Base-by-base conservation (phyloP, 2,888 invertebrate genomes). In the Xestobium rufovillosum region DNA sequence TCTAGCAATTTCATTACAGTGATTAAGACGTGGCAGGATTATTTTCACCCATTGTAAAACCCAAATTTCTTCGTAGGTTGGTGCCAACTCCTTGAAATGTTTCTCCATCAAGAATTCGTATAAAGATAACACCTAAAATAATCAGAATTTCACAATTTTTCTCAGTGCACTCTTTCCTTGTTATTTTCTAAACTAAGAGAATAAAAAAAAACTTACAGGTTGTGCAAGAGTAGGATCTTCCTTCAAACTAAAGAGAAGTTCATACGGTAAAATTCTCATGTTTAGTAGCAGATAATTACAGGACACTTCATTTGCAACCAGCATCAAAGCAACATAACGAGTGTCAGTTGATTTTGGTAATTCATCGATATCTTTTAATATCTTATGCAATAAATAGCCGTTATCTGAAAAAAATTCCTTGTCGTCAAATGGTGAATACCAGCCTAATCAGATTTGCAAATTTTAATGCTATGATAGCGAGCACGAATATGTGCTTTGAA, bases 21-120 rank as follows among this genome's bases (percentile, higher is more conserved):
- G 49, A 45, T 23, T 57, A 35, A 23, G 57, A 37, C n/a, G 26
- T 6, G 41, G 59, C 51, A 27, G 39, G 12, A 30, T 44, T 27
- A 6, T 39, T 13, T 43, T 39, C 28, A 42, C 50, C 78, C 79
- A 80, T 2, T 59, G 53, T 1, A 56, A 46, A 14, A 63, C 56
- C 74, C 78, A 77, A 1, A 53, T 47, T 10, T 57, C 56, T 19
- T 58, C 55, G 23, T 6, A 19, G 4, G 48, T 38, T 2, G 56
- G 48, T 3, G 45, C 34, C 1, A 42, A 31, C 39, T 68, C 67
- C 19, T 61, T 55, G 26, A 63, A 61, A 49, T 71, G 66, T 27
- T 61, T 60, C 10, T 59, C 57, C 69, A 75, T 73, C 42, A 80
- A 53, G 3, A 63, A 60, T 48, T 75, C 72, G 51, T 71, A 78